Base-by-base conservation (phyloP, 2,888 invertebrate species). In the Ametastegia equiseti region DNA sequence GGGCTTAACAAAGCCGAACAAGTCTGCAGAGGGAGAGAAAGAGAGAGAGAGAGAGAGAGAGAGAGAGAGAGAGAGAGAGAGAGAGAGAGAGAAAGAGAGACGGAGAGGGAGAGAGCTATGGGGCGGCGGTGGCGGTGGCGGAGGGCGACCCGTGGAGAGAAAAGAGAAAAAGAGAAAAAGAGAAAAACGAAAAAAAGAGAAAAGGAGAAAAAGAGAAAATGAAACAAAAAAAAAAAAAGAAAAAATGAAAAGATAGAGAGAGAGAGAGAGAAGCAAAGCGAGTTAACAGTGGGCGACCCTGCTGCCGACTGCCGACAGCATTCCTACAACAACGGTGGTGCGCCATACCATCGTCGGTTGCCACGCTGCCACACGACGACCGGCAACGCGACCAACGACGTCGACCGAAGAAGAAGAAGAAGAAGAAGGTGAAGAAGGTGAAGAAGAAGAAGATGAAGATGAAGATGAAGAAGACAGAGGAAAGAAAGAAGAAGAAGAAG, bases 231-330 rank as follows among this genome's bases (percentile, higher is more conserved):
- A 85, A 84, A 85, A 81, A 85, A 84, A 87, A 86, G 83, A 83
- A 85, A 83, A 83, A 82, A 83, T 82, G 84, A 84, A 63, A 83
- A 83, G 85, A 84, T 83, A 84, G 83, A 85, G 82, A 84, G 83
- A 84, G 84, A 84, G 84, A 77, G 84, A 84, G 86, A 85, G 81
- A 82, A 85, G 86, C 86, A 87, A 85, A 86, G 82, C 86, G 84
- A 87, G 88, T 88, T 78, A 88, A 88, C 88, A 87, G 88, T 88
- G 88, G 88, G 88, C 87, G 87, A 88, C 88, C 87, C 85, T 87
- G 86, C 85, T 87, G 87, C 87, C 86, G 87, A 87, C 85, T 87
- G 88, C 88, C 86, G 88, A 88, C 88, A 87, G 87, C 88, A 88
- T 88, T 88, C 88, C 88, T 88, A 87, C 87, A 86, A 85, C 86